These are phyloP conservation scores for Daphoenositta chrysoptera DNA, from an alignment of 2,113 vertebrate genomes.

Conservation along the genomic window DNA sequence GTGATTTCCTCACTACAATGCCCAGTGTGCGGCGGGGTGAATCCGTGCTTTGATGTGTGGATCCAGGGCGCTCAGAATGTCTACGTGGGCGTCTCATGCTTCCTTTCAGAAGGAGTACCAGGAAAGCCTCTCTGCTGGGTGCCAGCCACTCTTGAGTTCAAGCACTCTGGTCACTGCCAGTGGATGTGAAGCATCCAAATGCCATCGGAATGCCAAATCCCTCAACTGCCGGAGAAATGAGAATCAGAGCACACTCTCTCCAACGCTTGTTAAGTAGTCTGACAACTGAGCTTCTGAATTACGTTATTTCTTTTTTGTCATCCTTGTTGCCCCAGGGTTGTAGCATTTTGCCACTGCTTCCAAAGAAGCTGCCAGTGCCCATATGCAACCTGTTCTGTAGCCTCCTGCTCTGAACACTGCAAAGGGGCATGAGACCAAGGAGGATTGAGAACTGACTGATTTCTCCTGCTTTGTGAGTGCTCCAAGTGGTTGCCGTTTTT, in stretches of 20 bases:
- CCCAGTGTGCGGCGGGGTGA: background rate
- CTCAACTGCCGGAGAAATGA: background rate
- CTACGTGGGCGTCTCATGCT: background rate
- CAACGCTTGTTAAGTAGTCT: background rate
- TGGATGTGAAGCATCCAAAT: background rate
- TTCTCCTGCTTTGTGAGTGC: background rate
- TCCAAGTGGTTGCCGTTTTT: background rate
- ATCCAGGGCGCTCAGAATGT: background rate
- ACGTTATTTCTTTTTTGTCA: background rate
- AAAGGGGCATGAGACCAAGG: background rate
- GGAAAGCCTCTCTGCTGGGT: background rate
- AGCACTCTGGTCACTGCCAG: background rate
- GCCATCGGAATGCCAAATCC: background rate
- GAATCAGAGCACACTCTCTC: background rate
- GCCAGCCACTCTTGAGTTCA: background rate
- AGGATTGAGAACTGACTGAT: background rate
- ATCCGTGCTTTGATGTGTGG: background rate
- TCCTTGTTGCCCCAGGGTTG: background rate
- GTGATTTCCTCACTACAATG: background rate
- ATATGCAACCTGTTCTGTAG: background rate
- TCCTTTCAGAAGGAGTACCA: background rate
- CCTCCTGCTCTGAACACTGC: background rate
- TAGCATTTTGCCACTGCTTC: background rate
- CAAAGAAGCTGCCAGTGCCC: background rate
- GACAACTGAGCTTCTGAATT: background rate